phyloP scores from a whole-genome alignment of 1,140 invertebrate genomes.

The Rhizoglyphus robini region DNA sequence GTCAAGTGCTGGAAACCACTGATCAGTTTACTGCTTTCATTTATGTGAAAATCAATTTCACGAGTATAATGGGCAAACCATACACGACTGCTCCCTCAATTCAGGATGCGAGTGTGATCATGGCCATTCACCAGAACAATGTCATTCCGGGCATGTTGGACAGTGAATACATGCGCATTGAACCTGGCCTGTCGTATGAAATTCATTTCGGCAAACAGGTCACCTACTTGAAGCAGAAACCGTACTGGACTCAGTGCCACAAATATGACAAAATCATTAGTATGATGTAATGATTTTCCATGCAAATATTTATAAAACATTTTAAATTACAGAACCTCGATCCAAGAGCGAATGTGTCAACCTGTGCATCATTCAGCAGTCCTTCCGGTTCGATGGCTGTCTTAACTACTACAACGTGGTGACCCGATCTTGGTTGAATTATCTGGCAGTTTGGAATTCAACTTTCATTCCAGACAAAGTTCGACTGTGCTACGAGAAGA shows the following conservation, averaged over 20 bases:
- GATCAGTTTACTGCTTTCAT: neutral
- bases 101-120: neutral
- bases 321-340: neutral
- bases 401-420: neutral
- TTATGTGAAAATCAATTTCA: neutral
- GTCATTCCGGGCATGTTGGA: neutral
- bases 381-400: too few species aligned
- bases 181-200: neutral
- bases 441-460: neutral
- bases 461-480: neutral
- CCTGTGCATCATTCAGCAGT: neutral
- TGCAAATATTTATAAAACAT: neutral
- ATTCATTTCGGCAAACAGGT: neutral
- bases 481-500: neutral
- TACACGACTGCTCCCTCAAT: neutral
- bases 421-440: neutral
- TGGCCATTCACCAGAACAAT: neutral
- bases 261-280: neutral
- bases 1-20: neutral
- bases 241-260: neutral
- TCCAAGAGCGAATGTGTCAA: neutral
- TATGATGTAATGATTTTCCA: neutral
- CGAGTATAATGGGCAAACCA: too few species aligned
- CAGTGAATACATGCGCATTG: neutral
- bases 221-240: neutral